Evolutionary conservation across 2,113 vertebrate species (phyloP), one percentile per base, ranked within the genome.

Genomic region (Gallinago undulata): DNA sequence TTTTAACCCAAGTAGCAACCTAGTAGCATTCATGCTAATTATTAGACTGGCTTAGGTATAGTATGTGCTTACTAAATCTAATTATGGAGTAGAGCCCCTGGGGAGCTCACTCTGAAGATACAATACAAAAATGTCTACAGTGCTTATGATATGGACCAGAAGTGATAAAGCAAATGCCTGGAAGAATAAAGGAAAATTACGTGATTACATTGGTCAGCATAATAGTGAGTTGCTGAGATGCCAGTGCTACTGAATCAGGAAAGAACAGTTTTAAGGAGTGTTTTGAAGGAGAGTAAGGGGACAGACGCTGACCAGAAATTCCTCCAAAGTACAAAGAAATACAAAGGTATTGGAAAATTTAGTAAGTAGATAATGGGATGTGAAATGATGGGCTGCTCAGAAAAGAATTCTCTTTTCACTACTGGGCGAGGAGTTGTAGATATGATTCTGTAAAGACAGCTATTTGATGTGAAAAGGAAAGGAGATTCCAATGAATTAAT

Each of bases 361-460:
- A 5, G 6, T 22, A 13, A 33, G 11, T 88, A 7, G 17, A 8
- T 55, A 67, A 51, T 0, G 4, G 66, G 14, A n/a, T 85, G 55
- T 31, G 72, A 63, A 88, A 60, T 0, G 0, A 75, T 47, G 30
- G 7, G 33, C 37, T 91, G 24, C 37, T 59, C 19, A 11, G 28
- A 53, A 27, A 48, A 13, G 4, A 57, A 43, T 6, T 73, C 13
- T 51, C 35, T 53, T 73, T 77, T 48, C 50, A 14, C 27, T 59
- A 7, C 31, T 1, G 1, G 24, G 14, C 30, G 17, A 55, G 16
- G 37, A 28, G 24, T 74, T 2, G 3, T 3, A 53, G 73, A 4
- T 28, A 8, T 1, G 19, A 41, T 55, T 75, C 25, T 53, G 9
- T 77, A 35, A 87, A 62, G 35, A 39, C 14, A 66, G 13, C 22